phyloP scores from a whole-genome alignment of 2,797 vertebrate genomes.

The Rhinoraja longicauda region DNA sequence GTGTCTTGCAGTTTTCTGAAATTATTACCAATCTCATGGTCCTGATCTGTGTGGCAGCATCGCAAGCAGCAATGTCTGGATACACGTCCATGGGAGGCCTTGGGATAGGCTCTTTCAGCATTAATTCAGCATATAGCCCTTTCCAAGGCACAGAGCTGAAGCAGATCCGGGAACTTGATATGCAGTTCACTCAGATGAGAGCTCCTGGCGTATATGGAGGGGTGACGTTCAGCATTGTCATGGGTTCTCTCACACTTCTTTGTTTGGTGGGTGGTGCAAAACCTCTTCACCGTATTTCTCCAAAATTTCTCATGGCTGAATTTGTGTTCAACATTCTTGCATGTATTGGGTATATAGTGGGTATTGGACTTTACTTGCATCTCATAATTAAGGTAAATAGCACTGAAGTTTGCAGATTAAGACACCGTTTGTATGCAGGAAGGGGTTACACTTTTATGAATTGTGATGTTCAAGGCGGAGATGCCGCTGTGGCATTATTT shows the following conservation, averaged over 20 bases:
- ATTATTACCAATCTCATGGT: slow-evolving; percentile 70
- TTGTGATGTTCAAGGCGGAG: slow-evolving; percentile 75
- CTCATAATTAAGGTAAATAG: slow-evolving; percentile 72
- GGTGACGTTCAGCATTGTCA: slow-evolving; percentile 63
- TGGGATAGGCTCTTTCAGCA: slow-evolving; percentile 54
- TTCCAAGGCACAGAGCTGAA: slow-evolving; percentile 74
- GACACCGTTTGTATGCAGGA: slow-evolving; percentile 71
- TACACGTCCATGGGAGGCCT: slow-evolving; percentile 60
- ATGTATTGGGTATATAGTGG: slow-evolving; percentile 58
- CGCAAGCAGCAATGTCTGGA: slow-evolving; percentile 66
- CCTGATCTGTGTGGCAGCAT: slow-evolving; percentile 70
- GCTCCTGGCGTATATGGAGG: slow-evolving; percentile 74
- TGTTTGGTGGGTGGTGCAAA: slow-evolving; percentile 70
- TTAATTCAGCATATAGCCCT: slow-evolving; percentile 61
- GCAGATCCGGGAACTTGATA: slow-evolving; percentile 70
- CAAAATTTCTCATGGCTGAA: slow-evolving; percentile 61
- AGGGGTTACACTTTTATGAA: slow-evolving; percentile 87
- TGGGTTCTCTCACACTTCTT: slow-evolving; percentile 63
- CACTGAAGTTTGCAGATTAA: slow-evolving; percentile 69
- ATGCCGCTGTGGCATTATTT: slow-evolving; percentile 78
- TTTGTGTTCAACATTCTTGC: slow-evolving; percentile 70
- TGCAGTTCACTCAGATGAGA: slow-evolving; percentile 79
- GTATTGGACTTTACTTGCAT: slow-evolving; percentile 77
- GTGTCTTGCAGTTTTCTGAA: slow-evolving; percentile 71
- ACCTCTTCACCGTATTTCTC: slow-evolving; percentile 54